Conservation (phyloP, 2,113 vertebrate species). For the Nibea albiflora region DNA sequence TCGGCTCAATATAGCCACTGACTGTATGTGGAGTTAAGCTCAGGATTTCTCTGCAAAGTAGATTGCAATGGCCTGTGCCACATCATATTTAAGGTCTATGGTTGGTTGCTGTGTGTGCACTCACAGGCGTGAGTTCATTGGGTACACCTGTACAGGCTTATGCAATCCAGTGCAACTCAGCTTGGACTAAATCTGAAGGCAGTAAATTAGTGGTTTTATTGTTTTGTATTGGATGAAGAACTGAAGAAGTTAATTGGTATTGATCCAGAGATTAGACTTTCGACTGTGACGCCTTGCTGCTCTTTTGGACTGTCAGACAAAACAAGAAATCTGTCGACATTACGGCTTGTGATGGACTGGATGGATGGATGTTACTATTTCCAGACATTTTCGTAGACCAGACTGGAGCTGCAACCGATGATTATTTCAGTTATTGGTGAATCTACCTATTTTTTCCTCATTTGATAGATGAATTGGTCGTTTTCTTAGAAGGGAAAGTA, state of each 20-base stretch:
- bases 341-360: not conserved
- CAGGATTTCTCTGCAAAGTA: conserved; percentile 4
- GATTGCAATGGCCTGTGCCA: not conserved
- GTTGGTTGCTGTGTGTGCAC: not conserved
- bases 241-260: not conserved
- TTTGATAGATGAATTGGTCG: not conserved
- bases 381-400: not conserved
- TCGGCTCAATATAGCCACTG: conserved; percentile 47
- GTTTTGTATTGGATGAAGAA: not conserved
- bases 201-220: not conserved
- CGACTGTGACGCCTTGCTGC: not conserved
- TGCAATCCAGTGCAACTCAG: not conserved
- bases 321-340: not conserved
- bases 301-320: not conserved
- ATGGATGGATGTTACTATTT: too few species aligned
- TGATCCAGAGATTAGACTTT: not conserved
- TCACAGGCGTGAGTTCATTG: not conserved
- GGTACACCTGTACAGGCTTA: not conserved
- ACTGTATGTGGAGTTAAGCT: conserved; percentile 30
- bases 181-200: not conserved
- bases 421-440: not conserved
- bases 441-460: not conserved
- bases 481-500: not conserved
- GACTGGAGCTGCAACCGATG: not conserved
- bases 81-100: not conserved